Evolutionary conservation across 2,797 vertebrate genomes (phyloP).

Genomic region (Furcifer pardalis): DNA sequence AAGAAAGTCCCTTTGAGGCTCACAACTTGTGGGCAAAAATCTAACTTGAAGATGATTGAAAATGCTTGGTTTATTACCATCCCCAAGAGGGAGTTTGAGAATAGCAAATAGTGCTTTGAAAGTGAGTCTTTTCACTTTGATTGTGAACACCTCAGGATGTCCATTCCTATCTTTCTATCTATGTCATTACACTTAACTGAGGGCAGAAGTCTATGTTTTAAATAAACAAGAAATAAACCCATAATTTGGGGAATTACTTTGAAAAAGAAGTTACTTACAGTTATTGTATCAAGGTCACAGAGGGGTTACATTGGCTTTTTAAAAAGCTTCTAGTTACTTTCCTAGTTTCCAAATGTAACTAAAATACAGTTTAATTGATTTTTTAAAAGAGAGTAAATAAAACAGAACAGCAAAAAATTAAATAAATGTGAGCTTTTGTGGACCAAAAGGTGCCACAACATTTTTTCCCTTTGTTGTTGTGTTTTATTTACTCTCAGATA

Average conservation of each 20-base stretch:
- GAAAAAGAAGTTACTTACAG: not conserved
- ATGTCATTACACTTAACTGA: not conserved
- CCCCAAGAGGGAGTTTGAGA: slow-evolving; percentile 35
- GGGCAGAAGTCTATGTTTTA: not conserved
- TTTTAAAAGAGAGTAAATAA: no score
- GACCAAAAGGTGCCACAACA: no score
- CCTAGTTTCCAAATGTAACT: no score
- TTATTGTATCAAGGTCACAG: not conserved
- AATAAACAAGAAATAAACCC: not conserved
- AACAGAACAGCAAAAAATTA: no score
- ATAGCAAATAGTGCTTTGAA: slow-evolving; percentile 36
- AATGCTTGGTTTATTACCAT: slow-evolving; percentile 54
- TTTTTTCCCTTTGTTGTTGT: no score
- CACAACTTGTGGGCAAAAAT: slow-evolving; percentile 53
- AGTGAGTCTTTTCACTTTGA: no score
- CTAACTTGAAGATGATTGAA: slow-evolving; percentile 56
- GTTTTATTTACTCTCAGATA: no score
- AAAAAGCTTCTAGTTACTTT: no score
- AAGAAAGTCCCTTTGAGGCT: slow-evolving; percentile 47
- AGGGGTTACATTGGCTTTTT: no score
- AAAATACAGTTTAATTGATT: no score
- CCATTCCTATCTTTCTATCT: not conserved
- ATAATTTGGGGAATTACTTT: not conserved
- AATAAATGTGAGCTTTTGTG: no score
- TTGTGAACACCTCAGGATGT: not conserved